Base-by-base conservation (phyloP, 2,797 vertebrate species). In the Gymnodraco acuticeps region DNA sequence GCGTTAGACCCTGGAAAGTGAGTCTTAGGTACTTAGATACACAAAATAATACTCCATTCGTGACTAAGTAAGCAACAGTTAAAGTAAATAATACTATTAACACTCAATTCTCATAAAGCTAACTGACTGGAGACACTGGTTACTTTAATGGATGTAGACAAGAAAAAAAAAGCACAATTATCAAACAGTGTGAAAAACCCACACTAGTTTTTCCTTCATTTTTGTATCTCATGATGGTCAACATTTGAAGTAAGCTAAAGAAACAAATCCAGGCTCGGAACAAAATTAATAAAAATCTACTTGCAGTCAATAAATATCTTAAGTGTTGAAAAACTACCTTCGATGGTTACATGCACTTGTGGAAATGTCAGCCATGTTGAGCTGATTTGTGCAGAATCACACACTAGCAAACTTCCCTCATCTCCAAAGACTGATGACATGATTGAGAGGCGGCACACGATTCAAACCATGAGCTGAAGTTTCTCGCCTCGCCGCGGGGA, bases 371-470 rank as follows among this genome's bases (percentile, higher is more conserved):
- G 31, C 1, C 19, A 19, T 50, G 42, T 33, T 17, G 16, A 17
- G n/a, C 43, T 0, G 52, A 48, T 69, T 50, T 70, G 50, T 46
- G 14, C 61, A 43, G 60, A 79, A 33, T 69, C 59, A 50, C 53
- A 52, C 42, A 9, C 70, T 61, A 45, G 64, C 64, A 27, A 27
- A 27, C 81, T 33, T 68, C 64, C 16, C 20, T 62, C 65, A 17
- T 75, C 78, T 71, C 56, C 3, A 31, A 67, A 72, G 52, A 50
- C 72, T 91, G 84, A 93, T 89, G 82, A 89, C 76, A 87, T 13
- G 73, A 89, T 92, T 71, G 60, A 51, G 70, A 89, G 73, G 81
- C 87, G n/a, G 58, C 73, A 63, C 90, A 92, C 83, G 88, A 81
- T 87, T 82, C 27, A 27, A 27, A 27, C 4, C 4, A 27, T 4